A percentile compares a stretch with the other conserved stretches of the same genome.
These are phyloP conservation scores for Limosa lapponica DNA, from an alignment of 2,797 vertebrate species.

Conservation along the genomic window DNA sequence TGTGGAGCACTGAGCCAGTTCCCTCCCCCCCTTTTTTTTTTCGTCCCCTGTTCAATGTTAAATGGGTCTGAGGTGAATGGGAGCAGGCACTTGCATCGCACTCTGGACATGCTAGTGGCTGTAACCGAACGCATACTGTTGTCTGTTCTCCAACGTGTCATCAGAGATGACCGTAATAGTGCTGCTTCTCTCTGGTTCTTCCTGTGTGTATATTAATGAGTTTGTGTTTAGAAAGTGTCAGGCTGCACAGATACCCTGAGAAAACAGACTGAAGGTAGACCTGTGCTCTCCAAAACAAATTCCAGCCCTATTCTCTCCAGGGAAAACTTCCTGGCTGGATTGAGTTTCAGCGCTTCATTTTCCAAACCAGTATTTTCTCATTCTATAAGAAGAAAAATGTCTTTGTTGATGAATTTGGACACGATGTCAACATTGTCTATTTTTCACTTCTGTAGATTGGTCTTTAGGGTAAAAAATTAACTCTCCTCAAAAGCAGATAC, in stretches of 20 bases:
- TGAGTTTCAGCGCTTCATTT: neutral
- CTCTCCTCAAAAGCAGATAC: neutral
- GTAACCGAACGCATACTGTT: fast-evolving
- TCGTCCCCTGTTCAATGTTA: neutral
- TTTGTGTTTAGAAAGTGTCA: neutral
- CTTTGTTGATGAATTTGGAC: neutral
- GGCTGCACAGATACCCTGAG: neutral
- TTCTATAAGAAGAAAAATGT: neutral
- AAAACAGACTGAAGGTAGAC: neutral
- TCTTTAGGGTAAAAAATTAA: neutral
- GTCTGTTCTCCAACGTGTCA: neutral
- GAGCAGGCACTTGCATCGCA: fast-evolving
- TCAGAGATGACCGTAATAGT: neutral
- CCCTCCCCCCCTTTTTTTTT: too few relatives aligned
- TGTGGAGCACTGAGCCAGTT: neutral
- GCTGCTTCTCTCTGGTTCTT: neutral
- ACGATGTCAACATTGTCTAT: fast-evolving
- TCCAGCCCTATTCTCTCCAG: neutral
- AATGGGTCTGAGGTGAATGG: neutral
- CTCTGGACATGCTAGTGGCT: neutral
- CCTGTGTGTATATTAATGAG: fast-evolving
- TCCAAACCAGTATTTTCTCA: fast-evolving
- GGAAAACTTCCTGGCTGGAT: neutral
- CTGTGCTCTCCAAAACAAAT: neutral
- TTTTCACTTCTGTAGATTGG: neutral